These are phyloP conservation scores for Salvelinus alpinus DNA, from an alignment of 2,113 vertebrate species.

Conservation along the genomic window DNA sequence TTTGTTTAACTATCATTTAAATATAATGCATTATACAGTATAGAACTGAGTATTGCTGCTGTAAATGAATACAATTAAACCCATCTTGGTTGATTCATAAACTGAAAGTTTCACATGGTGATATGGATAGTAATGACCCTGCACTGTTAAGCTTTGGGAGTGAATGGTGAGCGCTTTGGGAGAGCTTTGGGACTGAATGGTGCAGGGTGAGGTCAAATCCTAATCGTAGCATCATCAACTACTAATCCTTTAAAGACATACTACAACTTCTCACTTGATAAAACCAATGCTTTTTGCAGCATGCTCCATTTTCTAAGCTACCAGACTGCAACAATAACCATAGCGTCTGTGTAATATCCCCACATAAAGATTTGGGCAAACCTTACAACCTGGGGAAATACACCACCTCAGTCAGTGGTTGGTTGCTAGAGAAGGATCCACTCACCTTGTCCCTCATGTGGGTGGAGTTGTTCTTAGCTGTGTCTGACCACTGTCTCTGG, in stretches of 20 bases:
- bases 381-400: too few species aligned
- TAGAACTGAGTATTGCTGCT: background rate
- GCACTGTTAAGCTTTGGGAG: background rate
- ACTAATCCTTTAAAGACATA: background rate
- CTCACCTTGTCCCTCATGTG: conserved; percentile 71
- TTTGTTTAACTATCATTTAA: background rate
- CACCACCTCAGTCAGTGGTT: too few species aligned
- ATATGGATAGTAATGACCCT: background rate
- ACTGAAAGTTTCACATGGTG: background rate
- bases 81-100: conserved; percentile 5
- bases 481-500: conserved; percentile 68
- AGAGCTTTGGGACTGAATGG: background rate
- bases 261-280: too few species aligned
- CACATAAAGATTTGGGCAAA: too few species aligned
- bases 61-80: background rate
- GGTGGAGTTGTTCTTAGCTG: conserved; percentile 49
- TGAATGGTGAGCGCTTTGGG: background rate
- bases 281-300: too few species aligned
- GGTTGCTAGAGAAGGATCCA: conserved; percentile 9
- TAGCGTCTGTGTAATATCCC: too few species aligned
- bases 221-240: conserved; percentile 36
- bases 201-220: conserved; percentile 46
- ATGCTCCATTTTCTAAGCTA: too few species aligned
- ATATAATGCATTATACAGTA: background rate
- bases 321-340: too few species aligned